Base-by-base conservation (phyloP, 2,888 invertebrate species). In the Agrochola litura region DNA sequence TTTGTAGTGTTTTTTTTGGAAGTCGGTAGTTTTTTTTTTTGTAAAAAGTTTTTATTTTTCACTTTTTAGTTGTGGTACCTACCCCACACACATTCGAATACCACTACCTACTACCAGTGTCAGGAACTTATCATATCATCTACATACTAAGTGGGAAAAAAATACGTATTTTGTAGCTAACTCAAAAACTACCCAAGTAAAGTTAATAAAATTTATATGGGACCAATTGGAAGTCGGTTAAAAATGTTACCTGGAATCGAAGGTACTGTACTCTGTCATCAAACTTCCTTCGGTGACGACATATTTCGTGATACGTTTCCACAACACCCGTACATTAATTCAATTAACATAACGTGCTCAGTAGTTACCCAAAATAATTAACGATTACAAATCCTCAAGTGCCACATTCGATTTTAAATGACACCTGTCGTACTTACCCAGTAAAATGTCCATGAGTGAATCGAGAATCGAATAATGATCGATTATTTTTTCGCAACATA, bases 391-490 rank as follows among this genome's bases (percentile, higher is more conserved):
- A 79, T 83, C 73, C 73, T 69, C 66, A 77, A 83, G 73, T 73
- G 79, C 77, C 71, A 81, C 68, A 72, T 74, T 78, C 80, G 54
- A 72, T 73, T 83, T 74, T 79, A 69, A 81, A 85, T 76, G 73
- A 77, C 87, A 87, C 79, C 87, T 88, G 89, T 79, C 85, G 58
- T 64, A 80, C 65, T 75, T 80, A 74, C 41, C 70, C 74, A 71
- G 79, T 82, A 78, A 85, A 82, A 73, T 61, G 63, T 70, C 74
- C 79, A 63, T 64, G 76, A 77, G 61, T 69, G 69, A 74, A 85
- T 86, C 75, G 68, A 81, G 71, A 79, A 81, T 86, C 88, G 81
- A 83, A 82, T 73, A 75, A 82, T 79, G 82, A 87, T 87, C 89
- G 89, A 85, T 87, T 74, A 65, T 68, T 79, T 84, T 87, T 89